Percentiles rank a stretch among this genome's conserved stretches.
Evolutionary conservation across 2,113 vertebrate species (phyloP).

Genomic region (Tachysurus fulvidraco): DNA sequence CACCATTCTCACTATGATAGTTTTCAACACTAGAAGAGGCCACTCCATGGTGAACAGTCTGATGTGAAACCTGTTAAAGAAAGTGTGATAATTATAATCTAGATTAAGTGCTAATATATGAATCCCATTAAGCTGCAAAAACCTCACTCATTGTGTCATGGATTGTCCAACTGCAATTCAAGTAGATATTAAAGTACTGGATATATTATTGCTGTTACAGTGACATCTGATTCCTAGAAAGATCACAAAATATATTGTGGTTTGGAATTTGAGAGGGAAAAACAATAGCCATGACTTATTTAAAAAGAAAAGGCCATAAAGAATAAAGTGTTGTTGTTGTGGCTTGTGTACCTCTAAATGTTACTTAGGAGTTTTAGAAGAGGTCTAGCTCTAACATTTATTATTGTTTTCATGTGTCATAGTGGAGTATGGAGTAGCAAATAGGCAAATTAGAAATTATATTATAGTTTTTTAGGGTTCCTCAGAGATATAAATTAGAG

Average conservation of each 20-base stretch:
- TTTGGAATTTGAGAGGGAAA: neutral
- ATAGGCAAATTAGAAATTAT: slow-evolving; percentile 6
- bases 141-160: neutral
- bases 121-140: neutral
- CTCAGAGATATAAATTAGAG: slow-evolving; percentile 26
- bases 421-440: neutral
- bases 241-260: neutral
- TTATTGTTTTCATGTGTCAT: neutral
- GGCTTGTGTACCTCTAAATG: neutral
- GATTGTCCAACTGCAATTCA: neutral
- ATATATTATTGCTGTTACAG: neutral
- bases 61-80: slow-evolving; percentile 62
- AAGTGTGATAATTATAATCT: neutral
- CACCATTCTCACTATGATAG: slow-evolving; percentile 63
- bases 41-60: slow-evolving; percentile 51
- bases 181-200: neutral
- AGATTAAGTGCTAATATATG: neutral
- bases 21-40: slow-evolving; percentile 67
- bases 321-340: neutral
- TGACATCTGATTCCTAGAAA: neutral
- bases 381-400: neutral
- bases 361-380: neutral
- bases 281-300: neutral
- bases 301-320: neutral
- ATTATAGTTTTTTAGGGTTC: neutral